phyloP scores from a whole-genome alignment of 1,140 invertebrate genomes.

The Steinernema feltiae region DNA sequence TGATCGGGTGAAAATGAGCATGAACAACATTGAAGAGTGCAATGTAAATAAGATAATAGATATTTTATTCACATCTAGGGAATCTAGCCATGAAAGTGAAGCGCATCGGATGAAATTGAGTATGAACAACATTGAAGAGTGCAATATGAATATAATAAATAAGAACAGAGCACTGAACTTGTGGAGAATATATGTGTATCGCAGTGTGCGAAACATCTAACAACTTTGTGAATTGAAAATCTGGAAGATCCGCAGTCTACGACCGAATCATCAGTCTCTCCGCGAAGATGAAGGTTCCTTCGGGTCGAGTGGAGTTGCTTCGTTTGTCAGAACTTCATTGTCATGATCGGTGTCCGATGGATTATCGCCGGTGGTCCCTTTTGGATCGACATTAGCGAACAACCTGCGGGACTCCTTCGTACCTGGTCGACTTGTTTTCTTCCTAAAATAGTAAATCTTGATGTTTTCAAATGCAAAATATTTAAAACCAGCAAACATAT shows the following conservation, averaged over 20 bases:
- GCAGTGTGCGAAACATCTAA: background rate
- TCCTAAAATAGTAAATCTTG: background rate
- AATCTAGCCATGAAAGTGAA: slow-evolving; percentile 4
- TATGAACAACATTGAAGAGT: too few species aligned
- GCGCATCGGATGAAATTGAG: background rate
- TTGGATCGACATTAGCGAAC: slow-evolving; percentile 1
- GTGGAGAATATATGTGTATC: background rate
- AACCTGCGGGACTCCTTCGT: background rate
- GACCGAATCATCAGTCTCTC: background rate
- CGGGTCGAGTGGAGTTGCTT: background rate
- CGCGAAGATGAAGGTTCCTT: background rate
- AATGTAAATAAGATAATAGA: too few species aligned
- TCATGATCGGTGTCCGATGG: background rate
- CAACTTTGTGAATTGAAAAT: too few species aligned
- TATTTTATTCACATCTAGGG: too few species aligned
- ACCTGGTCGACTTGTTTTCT: background rate
- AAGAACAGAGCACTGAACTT: too few species aligned
- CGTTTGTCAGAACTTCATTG: background rate
- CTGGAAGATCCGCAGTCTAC: too few species aligned
- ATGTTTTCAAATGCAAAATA: too few species aligned
- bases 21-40: too few species aligned
- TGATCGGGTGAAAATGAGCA: background rate
- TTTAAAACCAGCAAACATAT: too few species aligned
- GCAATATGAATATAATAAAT: too few species aligned
- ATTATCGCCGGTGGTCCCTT: background rate